phyloP scores from a whole-genome alignment of 2,113 vertebrate species.

The Entosphenus tridentatus region DNA sequence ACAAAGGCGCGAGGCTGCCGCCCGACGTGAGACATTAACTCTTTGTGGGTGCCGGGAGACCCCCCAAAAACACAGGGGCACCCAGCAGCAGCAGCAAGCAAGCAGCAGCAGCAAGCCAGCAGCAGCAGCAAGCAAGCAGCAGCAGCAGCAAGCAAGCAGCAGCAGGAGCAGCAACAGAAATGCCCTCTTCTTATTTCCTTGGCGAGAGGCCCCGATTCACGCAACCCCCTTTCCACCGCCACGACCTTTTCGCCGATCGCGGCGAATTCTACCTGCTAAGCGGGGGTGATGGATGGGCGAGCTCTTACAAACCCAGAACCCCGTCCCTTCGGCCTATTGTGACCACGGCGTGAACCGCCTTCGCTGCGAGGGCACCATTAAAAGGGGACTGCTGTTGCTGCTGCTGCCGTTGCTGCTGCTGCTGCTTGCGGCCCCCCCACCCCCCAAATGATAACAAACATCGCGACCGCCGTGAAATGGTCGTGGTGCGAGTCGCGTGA shows the following conservation, averaged over 20 bases:
- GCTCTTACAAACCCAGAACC: background rate
- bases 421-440: background rate
- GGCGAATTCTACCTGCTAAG: constrained; percentile 1
- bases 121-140: too few relatives aligned
- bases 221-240: too few relatives aligned
- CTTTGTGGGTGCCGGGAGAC: too few relatives aligned
- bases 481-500: background rate
- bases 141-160: too few relatives aligned
- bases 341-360: background rate
- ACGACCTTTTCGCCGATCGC: background rate
- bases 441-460: background rate
- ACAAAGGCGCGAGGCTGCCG: too few relatives aligned
- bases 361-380: background rate
- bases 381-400: background rate
- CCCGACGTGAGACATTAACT: too few relatives aligned
- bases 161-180: too few relatives aligned
- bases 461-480: background rate
- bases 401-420: background rate
- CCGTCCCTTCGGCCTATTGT: background rate
- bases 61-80: too few relatives aligned
- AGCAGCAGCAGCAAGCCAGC: too few relatives aligned
- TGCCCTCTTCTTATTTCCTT: too few relatives aligned
- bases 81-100: too few relatives aligned
- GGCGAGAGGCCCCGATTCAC: too few relatives aligned
- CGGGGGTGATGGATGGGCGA: constrained; percentile 2